Conservation (phyloP, 2,888 invertebrate genomes). For the Agrotis segetum region DNA sequence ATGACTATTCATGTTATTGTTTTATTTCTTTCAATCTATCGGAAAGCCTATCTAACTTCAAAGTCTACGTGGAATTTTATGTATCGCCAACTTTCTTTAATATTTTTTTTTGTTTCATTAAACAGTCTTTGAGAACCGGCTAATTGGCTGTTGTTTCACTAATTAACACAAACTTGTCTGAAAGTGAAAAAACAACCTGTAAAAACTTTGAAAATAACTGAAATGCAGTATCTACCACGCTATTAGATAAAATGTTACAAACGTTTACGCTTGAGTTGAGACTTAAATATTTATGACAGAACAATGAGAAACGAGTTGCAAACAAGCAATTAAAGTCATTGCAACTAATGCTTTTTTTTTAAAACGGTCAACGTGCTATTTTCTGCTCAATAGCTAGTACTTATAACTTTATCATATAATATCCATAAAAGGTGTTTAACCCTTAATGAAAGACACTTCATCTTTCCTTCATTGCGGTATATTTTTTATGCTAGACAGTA, state of each 20-base stretch:
- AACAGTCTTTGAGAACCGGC: background rate
- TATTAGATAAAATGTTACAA: background rate
- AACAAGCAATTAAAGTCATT: slow-evolving; percentile 5
- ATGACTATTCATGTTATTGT: background rate
- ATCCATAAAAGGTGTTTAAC: no score
- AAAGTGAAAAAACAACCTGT: background rate
- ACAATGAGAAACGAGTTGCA: slow-evolving; percentile 1
- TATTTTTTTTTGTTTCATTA: background rate
- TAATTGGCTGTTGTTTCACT: slow-evolving; percentile 23
- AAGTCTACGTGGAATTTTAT: background rate
- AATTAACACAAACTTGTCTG: slow-evolving; percentile 3
- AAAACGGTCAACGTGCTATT: background rate
- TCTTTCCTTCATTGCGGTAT: no score
- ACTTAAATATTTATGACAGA: slow-evolving; percentile 14
- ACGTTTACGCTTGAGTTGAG: background rate
- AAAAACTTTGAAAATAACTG: background rate
- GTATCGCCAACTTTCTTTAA: background rate
- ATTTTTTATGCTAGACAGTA: no score
- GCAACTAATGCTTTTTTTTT: background rate
- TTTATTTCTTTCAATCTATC: background rate
- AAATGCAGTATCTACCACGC: background rate
- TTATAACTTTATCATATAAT: background rate
- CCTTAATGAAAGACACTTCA: no score
- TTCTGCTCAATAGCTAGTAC: background rate
- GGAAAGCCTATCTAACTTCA: background rate